Evolutionary conservation across 2,888 invertebrate genomes (phyloP).

Genomic region (Therioaphis trifolii): DNA sequence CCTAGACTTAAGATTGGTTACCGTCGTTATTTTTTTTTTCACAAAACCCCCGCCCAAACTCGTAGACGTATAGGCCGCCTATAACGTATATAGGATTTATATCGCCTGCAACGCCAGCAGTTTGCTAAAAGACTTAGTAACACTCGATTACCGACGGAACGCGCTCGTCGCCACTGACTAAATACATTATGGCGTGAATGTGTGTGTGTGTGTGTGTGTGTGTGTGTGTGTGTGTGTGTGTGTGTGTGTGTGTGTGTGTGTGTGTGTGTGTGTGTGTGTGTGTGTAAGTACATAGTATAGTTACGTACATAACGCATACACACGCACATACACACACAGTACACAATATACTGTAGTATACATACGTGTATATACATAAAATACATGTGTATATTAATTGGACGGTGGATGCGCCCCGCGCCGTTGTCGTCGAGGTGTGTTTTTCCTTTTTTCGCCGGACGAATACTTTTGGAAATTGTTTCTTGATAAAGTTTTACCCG

Average conservation of each 20-base stretch:
- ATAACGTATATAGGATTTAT: not conserved
- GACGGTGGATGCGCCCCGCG: not conserved
- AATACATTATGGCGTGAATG: not conserved
- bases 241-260: too few species aligned
- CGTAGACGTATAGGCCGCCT: not conserved
- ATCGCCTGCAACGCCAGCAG: not conserved
- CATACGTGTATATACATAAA: not conserved
- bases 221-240: too few species aligned
- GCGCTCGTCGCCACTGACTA: not conserved
- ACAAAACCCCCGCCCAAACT: not conserved
- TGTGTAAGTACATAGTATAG: too few species aligned
- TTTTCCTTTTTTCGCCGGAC: constrained; percentile 40
- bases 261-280: too few species aligned
- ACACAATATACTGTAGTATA: too few species aligned
- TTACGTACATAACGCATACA: too few species aligned
- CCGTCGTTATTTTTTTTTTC: not conserved
- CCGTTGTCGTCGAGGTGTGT: not conserved
- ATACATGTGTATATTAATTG: constrained; percentile 1
- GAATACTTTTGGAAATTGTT: constrained; percentile 61
- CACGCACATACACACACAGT: too few species aligned
- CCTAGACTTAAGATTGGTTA: too few species aligned
- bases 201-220: too few species aligned
- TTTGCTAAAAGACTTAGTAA: constrained; percentile 42
- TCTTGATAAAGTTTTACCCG: constrained; percentile 60
- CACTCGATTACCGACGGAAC: constrained; percentile 30